phyloP scores from a whole-genome alignment of 2,888 invertebrate genomes.

The Troides oblongomaculatus region DNA sequence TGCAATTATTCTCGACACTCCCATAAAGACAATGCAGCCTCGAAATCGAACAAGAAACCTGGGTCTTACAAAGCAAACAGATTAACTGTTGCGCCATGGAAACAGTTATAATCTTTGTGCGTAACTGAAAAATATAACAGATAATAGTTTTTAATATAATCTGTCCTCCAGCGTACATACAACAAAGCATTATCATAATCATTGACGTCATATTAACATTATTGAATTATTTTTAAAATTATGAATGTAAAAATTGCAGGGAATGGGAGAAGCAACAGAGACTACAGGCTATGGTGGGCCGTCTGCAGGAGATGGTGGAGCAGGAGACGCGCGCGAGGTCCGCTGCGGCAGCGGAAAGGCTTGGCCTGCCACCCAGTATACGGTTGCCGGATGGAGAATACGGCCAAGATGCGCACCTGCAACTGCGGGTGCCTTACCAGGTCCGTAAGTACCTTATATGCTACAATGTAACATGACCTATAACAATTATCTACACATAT shows the following conservation, averaged over 20 bases:
- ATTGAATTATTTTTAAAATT: neutral
- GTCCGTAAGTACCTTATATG: slow-evolving; percentile 53
- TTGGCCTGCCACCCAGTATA: slow-evolving; percentile 82
- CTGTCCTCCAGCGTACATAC: too few relatives aligned
- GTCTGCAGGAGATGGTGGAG: slow-evolving; percentile 77
- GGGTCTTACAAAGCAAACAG: too few relatives aligned
- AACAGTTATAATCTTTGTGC: too few relatives aligned
- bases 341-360: slow-evolving; percentile 73
- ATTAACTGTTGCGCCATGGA: too few relatives aligned
- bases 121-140: too few relatives aligned
- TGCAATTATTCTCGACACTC: too few relatives aligned
- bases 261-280: slow-evolving; percentile 83
- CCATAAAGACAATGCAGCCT: too few relatives aligned
- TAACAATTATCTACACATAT: neutral
- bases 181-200: too few relatives aligned
- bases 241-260: slow-evolving; percentile 61
- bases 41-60: too few relatives aligned
- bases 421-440: slow-evolving; percentile 83
- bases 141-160: too few relatives aligned
- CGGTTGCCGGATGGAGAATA: slow-evolving; percentile 84
- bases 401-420: slow-evolving; percentile 81
- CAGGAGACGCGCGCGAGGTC: slow-evolving; percentile 74
- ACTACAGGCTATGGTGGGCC: slow-evolving; percentile 79
- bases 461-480: slow-evolving; percentile 4
- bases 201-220: neutral